Percentiles rank a stretch among this genome's conserved stretches.
These are phyloP conservation scores for Bovichtus variegatus DNA, from an alignment of 2,797 vertebrate genomes.

Conservation along the genomic window DNA sequence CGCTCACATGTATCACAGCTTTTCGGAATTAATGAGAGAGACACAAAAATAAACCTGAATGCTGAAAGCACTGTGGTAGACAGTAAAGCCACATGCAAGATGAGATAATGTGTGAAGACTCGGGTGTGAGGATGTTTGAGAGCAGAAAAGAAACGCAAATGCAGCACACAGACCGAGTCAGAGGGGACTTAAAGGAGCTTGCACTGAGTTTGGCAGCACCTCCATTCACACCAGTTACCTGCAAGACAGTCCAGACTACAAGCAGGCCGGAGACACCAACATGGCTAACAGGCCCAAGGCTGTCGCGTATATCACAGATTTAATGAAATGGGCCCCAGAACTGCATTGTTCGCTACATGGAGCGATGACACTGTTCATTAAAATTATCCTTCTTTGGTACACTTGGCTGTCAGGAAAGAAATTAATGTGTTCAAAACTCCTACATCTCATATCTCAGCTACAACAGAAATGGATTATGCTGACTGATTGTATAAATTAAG, in stretches of 20 bases:
- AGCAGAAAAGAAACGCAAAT: conserved; percentile 10
- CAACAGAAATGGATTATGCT: conserved; percentile 7
- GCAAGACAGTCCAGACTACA: not conserved
- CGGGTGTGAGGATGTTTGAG: not conserved
- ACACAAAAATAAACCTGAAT: conserved; percentile 1
- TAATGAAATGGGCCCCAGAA: conserved; percentile 29
- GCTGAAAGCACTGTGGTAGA: not conserved
- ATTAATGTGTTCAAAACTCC: conserved; percentile 13
- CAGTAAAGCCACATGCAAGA: not conserved
- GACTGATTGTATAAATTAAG: conserved; percentile 39
- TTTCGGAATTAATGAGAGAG: not conserved
- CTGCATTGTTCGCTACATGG: not conserved
- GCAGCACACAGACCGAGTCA: not conserved
- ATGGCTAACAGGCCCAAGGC: not conserved
- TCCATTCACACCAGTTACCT: conserved; percentile 15
- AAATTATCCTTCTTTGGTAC: conserved; percentile 20
- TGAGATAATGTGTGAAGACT: conserved; percentile 8
- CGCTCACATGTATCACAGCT: not conserved
- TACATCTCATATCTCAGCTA: not conserved
- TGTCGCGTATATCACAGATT: conserved; percentile 18
- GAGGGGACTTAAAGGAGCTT: not conserved
- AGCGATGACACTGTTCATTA: conserved; percentile 18
- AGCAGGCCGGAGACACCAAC: not conserved
- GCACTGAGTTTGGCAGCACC: not conserved
- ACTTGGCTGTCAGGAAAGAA: not conserved